A percentile compares a stretch with the other conserved stretches of the same genome.
Evolutionary conservation across 2,113 vertebrate genomes (phyloP).

Genomic region (Anas platyrhynchos): DNA sequence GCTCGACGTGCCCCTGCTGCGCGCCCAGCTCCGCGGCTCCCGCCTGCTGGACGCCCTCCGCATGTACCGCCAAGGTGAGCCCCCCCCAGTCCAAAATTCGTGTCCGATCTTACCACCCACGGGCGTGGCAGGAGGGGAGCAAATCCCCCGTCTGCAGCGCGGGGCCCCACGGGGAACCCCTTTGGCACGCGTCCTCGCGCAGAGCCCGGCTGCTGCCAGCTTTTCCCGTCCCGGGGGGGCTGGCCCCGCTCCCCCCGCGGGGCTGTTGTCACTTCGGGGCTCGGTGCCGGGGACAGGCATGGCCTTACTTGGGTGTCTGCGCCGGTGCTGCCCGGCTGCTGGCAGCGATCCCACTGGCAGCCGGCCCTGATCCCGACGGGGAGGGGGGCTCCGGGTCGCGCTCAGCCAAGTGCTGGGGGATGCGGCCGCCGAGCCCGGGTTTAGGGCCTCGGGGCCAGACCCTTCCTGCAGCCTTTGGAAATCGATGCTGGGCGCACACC

Average conservation of each 20-base stretch:
- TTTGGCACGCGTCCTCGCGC: neutral
- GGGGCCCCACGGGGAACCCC: neutral
- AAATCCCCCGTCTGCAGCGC: neutral
- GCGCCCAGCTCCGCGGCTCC: constrained; percentile 91
- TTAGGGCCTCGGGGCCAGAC: constrained; percentile 72
- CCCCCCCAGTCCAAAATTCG: neutral
- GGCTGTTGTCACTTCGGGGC: neutral
- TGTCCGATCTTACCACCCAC: neutral
- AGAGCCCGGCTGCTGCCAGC: neutral
- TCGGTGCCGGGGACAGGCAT: neutral
- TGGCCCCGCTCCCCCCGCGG: neutral
- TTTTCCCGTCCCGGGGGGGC: neutral
- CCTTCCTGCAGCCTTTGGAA: constrained; percentile 61
- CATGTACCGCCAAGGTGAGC: constrained; percentile 91
- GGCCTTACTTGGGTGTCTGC: constrained; percentile 61
- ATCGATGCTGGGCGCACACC: constrained; percentile 44
- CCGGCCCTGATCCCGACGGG: neutral
- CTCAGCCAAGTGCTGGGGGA: constrained; percentile 51
- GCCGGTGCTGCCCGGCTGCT: neutral
- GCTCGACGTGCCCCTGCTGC: constrained; percentile 88
- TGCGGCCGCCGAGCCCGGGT: constrained; percentile 38
- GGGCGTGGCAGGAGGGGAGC: too few species aligned
- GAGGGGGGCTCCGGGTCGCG: neutral
- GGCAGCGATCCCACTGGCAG: constrained; percentile 33
- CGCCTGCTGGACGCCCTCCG: constrained; percentile 92